These are phyloP conservation scores for Saccostrea echinata DNA, from an alignment of 1,140 invertebrate genomes.

Conservation along the genomic window DNA sequence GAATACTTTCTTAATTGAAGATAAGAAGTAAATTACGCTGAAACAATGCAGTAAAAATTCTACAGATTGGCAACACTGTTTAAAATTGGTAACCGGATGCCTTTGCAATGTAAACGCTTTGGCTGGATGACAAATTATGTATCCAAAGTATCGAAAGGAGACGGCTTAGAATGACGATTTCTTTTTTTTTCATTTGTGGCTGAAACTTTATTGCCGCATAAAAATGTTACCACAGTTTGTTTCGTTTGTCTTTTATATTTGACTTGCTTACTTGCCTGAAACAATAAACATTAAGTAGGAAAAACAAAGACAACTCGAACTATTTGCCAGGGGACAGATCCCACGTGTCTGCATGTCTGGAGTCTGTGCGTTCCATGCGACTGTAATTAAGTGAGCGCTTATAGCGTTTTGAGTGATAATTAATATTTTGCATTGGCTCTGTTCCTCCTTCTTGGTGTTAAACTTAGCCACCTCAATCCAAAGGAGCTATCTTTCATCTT, in stretches of 20 bases:
- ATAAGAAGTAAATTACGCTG: slow-evolving; percentile 17
- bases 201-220: not conserved
- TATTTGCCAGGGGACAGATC: not conserved
- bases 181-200: not conserved
- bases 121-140: not conserved
- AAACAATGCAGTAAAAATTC: not conserved
- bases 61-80: not conserved
- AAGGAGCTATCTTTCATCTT: not conserved
- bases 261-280: not conserved
- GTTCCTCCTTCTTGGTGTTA: not conserved
- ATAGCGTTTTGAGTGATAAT: not conserved
- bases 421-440: not conserved
- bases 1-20: slow-evolving; percentile 29
- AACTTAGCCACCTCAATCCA: not conserved
- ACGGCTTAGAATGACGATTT: not conserved
- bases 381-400: not conserved
- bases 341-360: not conserved
- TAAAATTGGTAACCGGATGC: slow-evolving; percentile 10
- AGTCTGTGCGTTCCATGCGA: not conserved
- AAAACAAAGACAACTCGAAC: no score
- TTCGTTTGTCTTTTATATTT: not conserved
- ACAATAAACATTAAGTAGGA: not conserved
- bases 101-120: not conserved
- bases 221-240: not conserved
- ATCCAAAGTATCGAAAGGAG: not conserved